Evolutionary conservation across 2,797 vertebrate species (phyloP).

Genomic region (Rhabdomys pumilio): DNA sequence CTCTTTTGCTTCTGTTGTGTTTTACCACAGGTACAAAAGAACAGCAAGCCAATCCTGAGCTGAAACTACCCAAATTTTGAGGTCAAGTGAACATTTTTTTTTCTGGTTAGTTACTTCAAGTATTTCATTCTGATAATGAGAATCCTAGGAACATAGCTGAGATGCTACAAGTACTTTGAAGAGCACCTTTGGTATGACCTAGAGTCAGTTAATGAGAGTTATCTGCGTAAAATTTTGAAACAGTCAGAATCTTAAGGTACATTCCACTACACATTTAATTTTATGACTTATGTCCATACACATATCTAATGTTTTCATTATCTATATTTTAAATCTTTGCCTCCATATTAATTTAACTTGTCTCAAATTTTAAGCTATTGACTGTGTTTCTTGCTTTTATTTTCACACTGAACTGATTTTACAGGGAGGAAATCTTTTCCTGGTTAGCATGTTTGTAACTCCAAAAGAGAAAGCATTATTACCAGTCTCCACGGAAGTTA

Average conservation of each 20-base stretch:
- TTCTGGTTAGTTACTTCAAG: neutral
- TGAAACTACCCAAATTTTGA: neutral
- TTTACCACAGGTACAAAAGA: neutral
- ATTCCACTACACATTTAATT: neutral
- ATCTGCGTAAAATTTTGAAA: neutral
- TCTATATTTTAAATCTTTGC: constrained; percentile 54
- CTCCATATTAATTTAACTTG: constrained; percentile 32
- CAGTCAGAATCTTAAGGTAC: neutral
- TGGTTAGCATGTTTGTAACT: neutral
- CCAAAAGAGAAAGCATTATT: constrained; percentile 8
- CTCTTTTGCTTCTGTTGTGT: neutral
- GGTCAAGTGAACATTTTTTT: neutral
- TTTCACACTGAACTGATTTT: constrained; percentile 54
- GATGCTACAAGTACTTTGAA: constrained; percentile 1
- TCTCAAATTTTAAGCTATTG: neutral
- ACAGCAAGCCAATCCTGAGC: neutral
- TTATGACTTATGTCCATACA: neutral
- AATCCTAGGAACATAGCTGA: neutral
- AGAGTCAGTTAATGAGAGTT: neutral
- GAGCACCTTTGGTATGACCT: constrained; percentile 10
- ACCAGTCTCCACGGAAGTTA: neutral
- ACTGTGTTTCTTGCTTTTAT: neutral
- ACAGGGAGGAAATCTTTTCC: constrained; percentile 20
- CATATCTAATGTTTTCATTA: neutral
- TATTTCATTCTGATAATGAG: neutral